Conservation (phyloP, 1,140 invertebrate species). For the Bombyx mandarina region DNA sequence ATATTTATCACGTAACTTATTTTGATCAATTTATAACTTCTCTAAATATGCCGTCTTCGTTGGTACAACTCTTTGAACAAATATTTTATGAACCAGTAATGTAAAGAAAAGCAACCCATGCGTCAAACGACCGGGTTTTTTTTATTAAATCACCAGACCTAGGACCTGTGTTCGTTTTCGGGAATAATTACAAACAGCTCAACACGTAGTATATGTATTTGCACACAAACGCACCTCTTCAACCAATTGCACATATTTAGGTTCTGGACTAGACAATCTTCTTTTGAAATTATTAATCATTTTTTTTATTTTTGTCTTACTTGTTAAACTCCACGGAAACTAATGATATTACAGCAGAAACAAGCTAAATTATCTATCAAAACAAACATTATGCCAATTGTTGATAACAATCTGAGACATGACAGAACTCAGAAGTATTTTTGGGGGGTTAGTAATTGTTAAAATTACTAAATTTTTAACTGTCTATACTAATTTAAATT, state of each 20-base stretch:
- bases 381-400: conserved; percentile 30
- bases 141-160: no score
- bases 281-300: conserved; percentile 32
- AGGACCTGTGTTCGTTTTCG: no score
- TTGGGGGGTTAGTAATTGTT: not conserved
- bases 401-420: conserved; percentile 16
- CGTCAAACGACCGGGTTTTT: no score
- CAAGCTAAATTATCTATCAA: conserved; percentile 19
- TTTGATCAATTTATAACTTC: no score
- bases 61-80: no score
- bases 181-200: no score
- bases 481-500: no score
- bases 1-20: no score
- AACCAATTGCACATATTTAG: conserved; percentile 26
- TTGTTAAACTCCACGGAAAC: no score
- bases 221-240: conserved; percentile 23
- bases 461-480: not conserved
- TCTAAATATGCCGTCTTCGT: no score
- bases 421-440: not conserved
- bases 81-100: no score
- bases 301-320: not conserved
- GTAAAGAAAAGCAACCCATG: no score
- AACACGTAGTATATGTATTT: not conserved
- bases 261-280: conserved; percentile 24
- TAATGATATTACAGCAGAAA: conserved; percentile 4